These are phyloP conservation scores for Chaunax sp. DNA, from an alignment of 2,797 vertebrate genomes.

Conservation along the genomic window DNA sequence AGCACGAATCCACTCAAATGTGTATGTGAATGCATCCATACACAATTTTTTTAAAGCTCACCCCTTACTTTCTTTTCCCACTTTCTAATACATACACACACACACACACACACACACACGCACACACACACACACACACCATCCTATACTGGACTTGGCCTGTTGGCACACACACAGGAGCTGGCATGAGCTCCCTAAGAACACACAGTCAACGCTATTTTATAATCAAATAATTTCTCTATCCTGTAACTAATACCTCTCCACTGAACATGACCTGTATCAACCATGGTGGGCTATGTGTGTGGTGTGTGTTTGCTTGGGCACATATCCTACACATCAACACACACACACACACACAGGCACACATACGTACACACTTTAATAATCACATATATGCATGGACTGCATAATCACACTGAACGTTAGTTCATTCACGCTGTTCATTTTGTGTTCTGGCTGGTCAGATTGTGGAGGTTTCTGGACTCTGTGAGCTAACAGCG, in stretches of 20 bases:
- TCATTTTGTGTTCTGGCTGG: slow-evolving; percentile 47
- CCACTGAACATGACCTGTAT: slow-evolving; percentile 49
- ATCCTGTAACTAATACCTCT: slow-evolving; percentile 70
- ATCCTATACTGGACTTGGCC: slow-evolving; percentile 28
- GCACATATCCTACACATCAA: slow-evolving; percentile 55
- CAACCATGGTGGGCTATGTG: slow-evolving; percentile 69
- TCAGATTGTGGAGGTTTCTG: neutral
- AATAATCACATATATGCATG: slow-evolving; percentile 35
- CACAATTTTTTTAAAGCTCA: slow-evolving; percentile 43
- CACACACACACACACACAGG: neutral
- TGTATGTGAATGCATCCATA: slow-evolving; percentile 39
- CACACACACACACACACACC: slow-evolving; percentile 18
- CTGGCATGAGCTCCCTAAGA: slow-evolving; percentile 63
- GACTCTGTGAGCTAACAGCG: slow-evolving; percentile 39
- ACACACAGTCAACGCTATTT: slow-evolving; percentile 68
- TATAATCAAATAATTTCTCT: slow-evolving; percentile 80
- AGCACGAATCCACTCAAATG: slow-evolving; percentile 9
- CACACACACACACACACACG: slow-evolving; percentile 5
- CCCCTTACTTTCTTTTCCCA: slow-evolving; percentile 29
- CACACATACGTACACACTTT: slow-evolving; percentile 7
- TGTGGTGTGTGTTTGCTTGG: slow-evolving; percentile 72
- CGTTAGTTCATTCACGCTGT: slow-evolving; percentile 44
- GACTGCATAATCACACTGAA: slow-evolving; percentile 43
- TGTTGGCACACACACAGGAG: slow-evolving; percentile 47
- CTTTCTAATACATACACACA: slow-evolving; percentile 33